Percentiles rank a stretch among this genome's conserved stretches.
Evolutionary conservation across 2,113 vertebrate species (phyloP).

Genomic region (Phylloscopus trochiloides): DNA sequence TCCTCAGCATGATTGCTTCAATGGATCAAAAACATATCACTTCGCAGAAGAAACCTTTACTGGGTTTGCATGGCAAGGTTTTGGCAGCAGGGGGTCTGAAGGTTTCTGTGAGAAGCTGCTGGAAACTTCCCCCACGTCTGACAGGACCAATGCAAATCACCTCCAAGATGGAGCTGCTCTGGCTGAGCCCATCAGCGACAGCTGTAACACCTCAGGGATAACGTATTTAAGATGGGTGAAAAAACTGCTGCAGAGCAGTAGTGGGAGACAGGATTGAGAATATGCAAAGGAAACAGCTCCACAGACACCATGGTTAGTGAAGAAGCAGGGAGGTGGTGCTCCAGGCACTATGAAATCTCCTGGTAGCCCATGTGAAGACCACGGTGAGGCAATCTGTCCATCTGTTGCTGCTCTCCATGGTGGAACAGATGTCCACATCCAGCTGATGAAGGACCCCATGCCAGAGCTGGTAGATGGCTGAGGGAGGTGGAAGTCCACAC

Average conservation of each 20-base stretch:
- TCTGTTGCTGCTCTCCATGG: neutral
- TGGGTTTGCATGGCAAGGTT: neutral
- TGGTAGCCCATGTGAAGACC: neutral
- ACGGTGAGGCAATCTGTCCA: neutral
- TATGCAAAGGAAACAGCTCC: neutral
- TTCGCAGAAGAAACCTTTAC: neutral
- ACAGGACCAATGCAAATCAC: fast-evolving
- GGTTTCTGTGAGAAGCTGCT: neutral
- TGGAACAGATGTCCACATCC: neutral
- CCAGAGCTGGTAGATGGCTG: neutral
- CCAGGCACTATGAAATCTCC: fast-evolving
- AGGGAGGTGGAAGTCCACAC: neutral
- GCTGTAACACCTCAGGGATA: fast-evolving
- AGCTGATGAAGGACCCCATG: neutral
- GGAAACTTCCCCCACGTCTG: neutral
- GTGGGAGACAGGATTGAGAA: neutral
- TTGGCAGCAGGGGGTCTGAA: neutral
- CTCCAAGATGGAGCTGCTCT: fast-evolving
- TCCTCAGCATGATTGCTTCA: neutral
- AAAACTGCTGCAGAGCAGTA: neutral
- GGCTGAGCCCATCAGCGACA: fast-evolving
- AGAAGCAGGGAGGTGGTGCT: neutral
- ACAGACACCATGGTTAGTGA: neutral
- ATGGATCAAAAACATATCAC: neutral
- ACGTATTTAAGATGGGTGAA: neutral